phyloP scores from a whole-genome alignment of 1,140 invertebrate genomes.

The Apis cerana region DNA sequence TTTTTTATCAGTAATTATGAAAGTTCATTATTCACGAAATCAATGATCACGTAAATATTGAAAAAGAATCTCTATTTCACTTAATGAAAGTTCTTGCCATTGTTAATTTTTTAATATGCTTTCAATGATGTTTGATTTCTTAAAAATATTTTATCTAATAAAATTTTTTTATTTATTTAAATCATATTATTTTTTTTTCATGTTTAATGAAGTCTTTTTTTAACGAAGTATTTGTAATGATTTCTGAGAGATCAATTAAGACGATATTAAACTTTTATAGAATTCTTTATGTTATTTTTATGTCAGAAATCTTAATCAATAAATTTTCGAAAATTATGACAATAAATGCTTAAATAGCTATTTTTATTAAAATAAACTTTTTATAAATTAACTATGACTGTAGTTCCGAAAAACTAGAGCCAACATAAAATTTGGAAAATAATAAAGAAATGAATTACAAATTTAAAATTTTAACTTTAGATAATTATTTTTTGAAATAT shows the following conservation, averaged over 20 bases:
- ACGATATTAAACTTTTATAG: not conserved
- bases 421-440: too few species aligned
- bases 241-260: not conserved
- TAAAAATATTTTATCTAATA: not conserved
- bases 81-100: not conserved
- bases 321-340: not conserved
- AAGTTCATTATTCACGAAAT: not conserved
- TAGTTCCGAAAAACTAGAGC: too few species aligned
- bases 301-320: not conserved
- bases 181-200: not conserved
- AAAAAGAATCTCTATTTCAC: not conserved
- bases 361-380: too few species aligned
- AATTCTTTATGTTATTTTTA: not conserved
- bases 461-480: too few species aligned
- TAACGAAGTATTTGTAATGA: not conserved
- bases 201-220: not conserved
- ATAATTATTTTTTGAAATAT: too few species aligned
- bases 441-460: too few species aligned
- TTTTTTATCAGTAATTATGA: not conserved
- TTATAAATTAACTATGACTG: too few species aligned
- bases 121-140: not conserved
- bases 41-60: not conserved
- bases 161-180: not conserved
- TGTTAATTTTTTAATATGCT: not conserved
- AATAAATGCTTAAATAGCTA: too few species aligned